Base-by-base conservation (phyloP, 2,888 invertebrate species). In the Timema cristinae region DNA sequence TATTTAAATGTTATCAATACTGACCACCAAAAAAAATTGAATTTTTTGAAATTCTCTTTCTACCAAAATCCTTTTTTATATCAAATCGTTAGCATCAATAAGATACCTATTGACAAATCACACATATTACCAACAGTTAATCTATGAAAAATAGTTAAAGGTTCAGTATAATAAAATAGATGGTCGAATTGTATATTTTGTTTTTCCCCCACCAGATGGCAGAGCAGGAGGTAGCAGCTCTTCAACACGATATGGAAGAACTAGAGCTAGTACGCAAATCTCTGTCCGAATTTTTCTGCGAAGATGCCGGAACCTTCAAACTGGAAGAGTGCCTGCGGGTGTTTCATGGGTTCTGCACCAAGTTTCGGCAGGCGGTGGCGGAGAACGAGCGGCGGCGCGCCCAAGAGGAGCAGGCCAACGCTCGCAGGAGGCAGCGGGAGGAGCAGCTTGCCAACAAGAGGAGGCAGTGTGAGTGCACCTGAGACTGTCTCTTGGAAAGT, bases 281-380 rank as follows among this genome's bases (percentile, higher is more conserved):
- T 75, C 84, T 98, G 56, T 90, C 95, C 0, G 92, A 94, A 69
- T 97, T 97, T 84, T 97, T 98, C 84, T 98, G 97, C 82, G 98
- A 98, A 82, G 97, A 97, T 79, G 87, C 90, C 0, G 89, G 88
- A 69, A 88, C 91, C 0, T 98, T 98, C 81, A 95, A 95, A 81
- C 85, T 98, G 59, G 97, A 98, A 81, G 97, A 98, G 81, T 97
- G 97, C 79, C 94, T 96, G 79, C 91, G 91, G 82, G 91, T 94
- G 76, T 90, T 98, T 80, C 92, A 93, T 78, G 89, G 88, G 66
- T 97, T 98, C 85, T 95, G 95, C 81, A 88, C 89, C 75, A 93
- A 93, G 83, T 95, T 95, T 83, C 90, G 89, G 71, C 90, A 92
- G 76, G 94, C 94, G 0, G 90, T 91, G 11, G 84, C 88, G 73